These are phyloP conservation scores for Agelas oroides DNA, from an alignment of 37 sponge, comb jelly and placozoan genomes.

Conservation along the genomic window DNA sequence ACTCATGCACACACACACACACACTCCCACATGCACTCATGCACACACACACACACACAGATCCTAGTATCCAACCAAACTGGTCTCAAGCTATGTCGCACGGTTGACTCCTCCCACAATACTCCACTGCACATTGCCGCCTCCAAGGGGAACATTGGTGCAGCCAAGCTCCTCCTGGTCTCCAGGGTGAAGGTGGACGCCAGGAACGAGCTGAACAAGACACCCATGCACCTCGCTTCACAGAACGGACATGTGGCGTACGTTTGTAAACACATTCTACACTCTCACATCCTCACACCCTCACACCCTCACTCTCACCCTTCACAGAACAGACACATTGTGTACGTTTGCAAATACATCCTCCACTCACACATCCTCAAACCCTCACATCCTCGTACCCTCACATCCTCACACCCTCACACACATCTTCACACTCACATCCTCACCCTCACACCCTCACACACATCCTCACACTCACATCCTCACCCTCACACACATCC, in stretches of 20 bases:
- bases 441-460: no score
- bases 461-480: no score
- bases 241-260: constrained; percentile 67
- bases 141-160: constrained; percentile 66
- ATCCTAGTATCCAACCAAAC: neutral
- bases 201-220: constrained; percentile 83
- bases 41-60: constrained; percentile 18
- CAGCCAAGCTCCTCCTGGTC: constrained; percentile 47
- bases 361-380: no score
- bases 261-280: constrained; percentile 12
- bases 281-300: no score
- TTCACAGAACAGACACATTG: no score
- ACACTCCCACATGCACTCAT: neutral
- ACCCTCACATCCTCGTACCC: no score
- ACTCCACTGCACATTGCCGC: constrained; percentile 63
- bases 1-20: neutral
- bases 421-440: no score
- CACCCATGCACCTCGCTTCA: constrained; percentile 88
- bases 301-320: no score
- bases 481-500: no score
- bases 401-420: no score
- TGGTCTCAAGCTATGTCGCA: constrained; percentile 51
- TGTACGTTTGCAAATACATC: no score
- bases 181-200: constrained; percentile 49
- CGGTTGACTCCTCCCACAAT: constrained; percentile 63